phyloP scores from a whole-genome alignment of 2,113 vertebrate genomes.

The Oriolus oriolus region DNA sequence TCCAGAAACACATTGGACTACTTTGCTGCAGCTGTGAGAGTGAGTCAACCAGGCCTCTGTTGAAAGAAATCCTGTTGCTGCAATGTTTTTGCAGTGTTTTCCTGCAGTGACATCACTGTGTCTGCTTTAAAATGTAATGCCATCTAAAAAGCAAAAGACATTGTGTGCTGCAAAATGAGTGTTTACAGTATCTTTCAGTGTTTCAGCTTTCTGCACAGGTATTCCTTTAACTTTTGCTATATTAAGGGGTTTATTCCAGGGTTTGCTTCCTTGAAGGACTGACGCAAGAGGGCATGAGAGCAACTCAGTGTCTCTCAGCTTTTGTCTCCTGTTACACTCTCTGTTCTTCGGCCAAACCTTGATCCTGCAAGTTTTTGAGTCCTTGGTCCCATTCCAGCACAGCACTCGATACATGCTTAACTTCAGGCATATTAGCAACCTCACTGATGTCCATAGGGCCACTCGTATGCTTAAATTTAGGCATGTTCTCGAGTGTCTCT shows the following conservation, averaged over 20 bases:
- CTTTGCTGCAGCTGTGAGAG: slow-evolving; percentile 57
- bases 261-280: neutral
- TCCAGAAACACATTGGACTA: slow-evolving; percentile 62
- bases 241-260: neutral
- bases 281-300: neutral
- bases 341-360: slow-evolving; percentile 54
- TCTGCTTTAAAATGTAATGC: slow-evolving; percentile 13
- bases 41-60: slow-evolving; percentile 50
- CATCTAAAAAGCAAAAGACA: neutral
- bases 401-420: neutral
- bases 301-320: neutral
- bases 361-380: slow-evolving; percentile 31
- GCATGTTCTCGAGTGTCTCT: neutral
- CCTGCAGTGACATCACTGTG: slow-evolving; percentile 28
- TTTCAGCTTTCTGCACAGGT: neutral
- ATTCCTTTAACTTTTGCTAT: neutral
- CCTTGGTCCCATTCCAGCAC: slow-evolving; percentile 18
- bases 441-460: neutral
- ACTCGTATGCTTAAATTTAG: slow-evolving; percentile 9
- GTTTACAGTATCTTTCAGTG: neutral
- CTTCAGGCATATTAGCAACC: slow-evolving; percentile 14
- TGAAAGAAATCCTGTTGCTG: slow-evolving; percentile 31
- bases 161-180: neutral
- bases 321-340: neutral
- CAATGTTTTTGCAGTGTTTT: slow-evolving; percentile 28